Base-by-base conservation (phyloP, 2,113 vertebrate species). In the Boulengeromyrus knoepffleri region DNA sequence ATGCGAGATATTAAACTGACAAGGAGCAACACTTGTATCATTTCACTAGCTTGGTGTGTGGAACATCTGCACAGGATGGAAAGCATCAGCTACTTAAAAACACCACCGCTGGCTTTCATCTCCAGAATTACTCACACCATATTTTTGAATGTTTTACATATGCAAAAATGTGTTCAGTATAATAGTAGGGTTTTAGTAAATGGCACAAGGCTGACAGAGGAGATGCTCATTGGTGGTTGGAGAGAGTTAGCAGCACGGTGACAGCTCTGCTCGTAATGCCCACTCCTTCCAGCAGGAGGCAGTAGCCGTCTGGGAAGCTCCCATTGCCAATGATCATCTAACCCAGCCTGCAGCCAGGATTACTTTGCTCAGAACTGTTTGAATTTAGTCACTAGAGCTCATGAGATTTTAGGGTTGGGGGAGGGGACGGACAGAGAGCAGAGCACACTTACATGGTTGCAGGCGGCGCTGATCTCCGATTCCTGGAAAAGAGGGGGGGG, bases 381-480 rank as follows among this genome's bases (percentile, higher is more conserved):
- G 62, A 70, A 70, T 70, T 70, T 31, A 31, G 62, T 27, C 27
- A 70, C 62, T 70, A 70, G n/a, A 70, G 27, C n/a, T 70, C 62
- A 39, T 42, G 36, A 36, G 36, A 80, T 19, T 42, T 39, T 42
- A 39, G 74, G 74, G 31, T 19, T 80, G 31, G 74, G 74, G 86
- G 19, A 89, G 47, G 56, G 45, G 17, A 13, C 0, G 10, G 74
- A n/a, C 47, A n/a, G 89, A 21, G 56, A 87, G 83, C 91, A 47
- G 92, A 90, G 88, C 88, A 91, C 92, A 99, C 98, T 99, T 96
- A 99, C 98, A 24, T 99, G 98, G 94, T 98, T 99, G 94, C 99
- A 99, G 90, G 97, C 97, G 21, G 97, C 93, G 66, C 97, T 97
- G 49, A 99, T 98, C 94, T 99, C 98, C 2, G 97, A 97, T 90